These are phyloP conservation scores for Aphidoletes aphidimyza DNA, from an alignment of 2,888 invertebrate species.

Conservation along the genomic window DNA sequence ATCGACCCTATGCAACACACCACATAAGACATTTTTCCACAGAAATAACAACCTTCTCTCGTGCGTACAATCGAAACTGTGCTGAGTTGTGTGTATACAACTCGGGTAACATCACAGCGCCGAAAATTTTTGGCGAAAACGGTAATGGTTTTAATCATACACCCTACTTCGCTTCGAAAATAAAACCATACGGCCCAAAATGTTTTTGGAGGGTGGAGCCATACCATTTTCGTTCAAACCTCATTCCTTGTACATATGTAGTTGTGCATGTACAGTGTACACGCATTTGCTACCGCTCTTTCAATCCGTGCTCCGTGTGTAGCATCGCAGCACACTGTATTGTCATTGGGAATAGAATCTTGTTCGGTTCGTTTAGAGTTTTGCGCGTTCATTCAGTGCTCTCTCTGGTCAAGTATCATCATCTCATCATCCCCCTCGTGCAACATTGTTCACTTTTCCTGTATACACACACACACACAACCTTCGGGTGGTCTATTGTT, in stretches of 20 bases:
- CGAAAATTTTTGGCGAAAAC: constrained; percentile 26
- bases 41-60: too few relatives aligned
- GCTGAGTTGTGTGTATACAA: too few relatives aligned
- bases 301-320: too few relatives aligned
- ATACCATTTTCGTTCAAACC: constrained; percentile 7
- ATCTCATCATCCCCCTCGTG: constrained; percentile 3
- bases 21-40: too few relatives aligned
- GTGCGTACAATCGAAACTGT: too few relatives aligned
- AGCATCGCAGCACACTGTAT: too few relatives aligned
- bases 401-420: background rate
- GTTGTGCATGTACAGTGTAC: background rate
- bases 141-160: constrained; percentile 52
- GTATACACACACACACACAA: background rate
- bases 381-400: background rate
- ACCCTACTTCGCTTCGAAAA: constrained; percentile 48
- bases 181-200: constrained; percentile 43
- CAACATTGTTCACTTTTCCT: background rate
- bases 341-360: constrained; percentile 12
- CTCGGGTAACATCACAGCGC: background rate
- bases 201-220: constrained; percentile 53
- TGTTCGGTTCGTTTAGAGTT: background rate
- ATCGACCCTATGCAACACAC: background rate
- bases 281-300: too few relatives aligned
- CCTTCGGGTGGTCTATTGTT: constrained; percentile 2
- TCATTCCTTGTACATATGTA: background rate